A percentile compares a stretch with the other conserved stretches of the same genome.
Evolutionary conservation across 1,140 invertebrate species (phyloP).

Genomic region (Drosophila sp.): DNA sequence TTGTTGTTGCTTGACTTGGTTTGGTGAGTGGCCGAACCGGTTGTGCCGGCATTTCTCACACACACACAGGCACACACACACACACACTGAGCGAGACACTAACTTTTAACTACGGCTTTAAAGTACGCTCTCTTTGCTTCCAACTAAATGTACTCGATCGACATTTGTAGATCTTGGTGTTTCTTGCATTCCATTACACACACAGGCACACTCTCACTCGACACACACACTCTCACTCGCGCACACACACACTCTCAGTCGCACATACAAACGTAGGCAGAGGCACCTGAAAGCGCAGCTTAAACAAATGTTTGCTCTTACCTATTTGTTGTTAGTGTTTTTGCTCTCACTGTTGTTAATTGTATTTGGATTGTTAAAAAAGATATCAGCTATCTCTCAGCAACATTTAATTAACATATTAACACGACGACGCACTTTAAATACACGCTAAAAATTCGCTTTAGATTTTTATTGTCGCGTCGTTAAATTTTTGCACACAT

Average conservation of each 20-base stretch:
- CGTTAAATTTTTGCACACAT: conserved; percentile 33
- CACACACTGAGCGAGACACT: conserved; percentile 31
- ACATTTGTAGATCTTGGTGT: conserved; percentile 31
- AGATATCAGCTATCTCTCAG: conserved; percentile 39
- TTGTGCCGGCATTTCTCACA: conserved; percentile 74
- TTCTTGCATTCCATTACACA: conserved; percentile 44
- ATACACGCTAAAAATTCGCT: conserved; percentile 47
- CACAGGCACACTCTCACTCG: conserved; percentile 20
- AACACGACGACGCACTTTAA: conserved; percentile 40
- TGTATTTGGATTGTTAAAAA: conserved; percentile 33
- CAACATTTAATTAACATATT: conserved; percentile 52
- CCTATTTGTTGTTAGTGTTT: conserved; percentile 25
- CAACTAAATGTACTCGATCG: conserved; percentile 37
- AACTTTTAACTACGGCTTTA: conserved; percentile 55
- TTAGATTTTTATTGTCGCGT: conserved; percentile 25
- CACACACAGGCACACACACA: conserved; percentile 42
- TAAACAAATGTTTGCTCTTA: conserved; percentile 46
- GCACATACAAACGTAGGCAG: neutral
- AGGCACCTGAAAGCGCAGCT: conserved; percentile 40
- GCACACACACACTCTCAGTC: conserved; percentile 1
- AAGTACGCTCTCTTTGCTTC: conserved; percentile 37
- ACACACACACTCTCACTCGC: conserved; percentile 18
- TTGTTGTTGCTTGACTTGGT: conserved; percentile 52
- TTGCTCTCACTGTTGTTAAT: conserved; percentile 43
- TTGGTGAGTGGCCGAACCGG: conserved; percentile 78